Evolutionary conservation across 2,888 invertebrate genomes (phyloP).

Genomic region (Cyclophora albipunctata): DNA sequence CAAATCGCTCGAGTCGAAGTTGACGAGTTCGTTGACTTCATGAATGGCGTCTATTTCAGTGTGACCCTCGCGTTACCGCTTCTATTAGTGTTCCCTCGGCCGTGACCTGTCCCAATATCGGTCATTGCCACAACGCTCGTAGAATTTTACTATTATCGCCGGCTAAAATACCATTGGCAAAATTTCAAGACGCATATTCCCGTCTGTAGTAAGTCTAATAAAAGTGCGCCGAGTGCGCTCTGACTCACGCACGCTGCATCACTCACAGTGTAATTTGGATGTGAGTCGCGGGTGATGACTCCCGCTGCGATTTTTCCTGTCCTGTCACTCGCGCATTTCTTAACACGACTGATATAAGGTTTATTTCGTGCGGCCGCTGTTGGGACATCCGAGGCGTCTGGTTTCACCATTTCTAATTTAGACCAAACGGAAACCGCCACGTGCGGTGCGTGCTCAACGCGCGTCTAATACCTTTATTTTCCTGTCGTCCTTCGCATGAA

Average conservation of each 20-base stretch:
- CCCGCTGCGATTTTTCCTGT: constrained; percentile 38
- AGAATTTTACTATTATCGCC: constrained; percentile 67
- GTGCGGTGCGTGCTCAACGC: constrained; percentile 16
- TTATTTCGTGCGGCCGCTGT: constrained; percentile 27
- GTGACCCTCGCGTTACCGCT: constrained; percentile 30
- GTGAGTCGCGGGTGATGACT: constrained; percentile 39
- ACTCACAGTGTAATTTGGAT: constrained; percentile 9
- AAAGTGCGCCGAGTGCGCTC: constrained; percentile 30
- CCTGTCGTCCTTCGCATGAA: constrained; percentile 62
- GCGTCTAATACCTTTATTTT: constrained; percentile 46
- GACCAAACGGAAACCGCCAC: constrained; percentile 60
- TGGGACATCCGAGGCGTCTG: constrained; percentile 30
- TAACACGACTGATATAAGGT: constrained; percentile 35
- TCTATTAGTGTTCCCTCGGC: constrained; percentile 34
- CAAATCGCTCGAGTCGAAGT: constrained; percentile 7
- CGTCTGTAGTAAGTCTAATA: constrained; percentile 72
- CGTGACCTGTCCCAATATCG: constrained; percentile 64
- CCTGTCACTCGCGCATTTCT: constrained; percentile 27
- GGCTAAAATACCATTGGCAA: constrained; percentile 68
- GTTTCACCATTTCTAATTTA: constrained; percentile 49
- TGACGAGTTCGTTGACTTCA: constrained; percentile 15
- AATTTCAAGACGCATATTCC: constrained; percentile 62
- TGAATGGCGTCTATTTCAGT: constrained; percentile 18
- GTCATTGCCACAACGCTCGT: constrained; percentile 58
- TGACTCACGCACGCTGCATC: constrained; percentile 44